A percentile compares a stretch with the other conserved stretches of the same genome.
These are phyloP conservation scores for Notospermus geniculatus DNA, from an alignment of 1,140 invertebrate species.

Conservation along the genomic window DNA sequence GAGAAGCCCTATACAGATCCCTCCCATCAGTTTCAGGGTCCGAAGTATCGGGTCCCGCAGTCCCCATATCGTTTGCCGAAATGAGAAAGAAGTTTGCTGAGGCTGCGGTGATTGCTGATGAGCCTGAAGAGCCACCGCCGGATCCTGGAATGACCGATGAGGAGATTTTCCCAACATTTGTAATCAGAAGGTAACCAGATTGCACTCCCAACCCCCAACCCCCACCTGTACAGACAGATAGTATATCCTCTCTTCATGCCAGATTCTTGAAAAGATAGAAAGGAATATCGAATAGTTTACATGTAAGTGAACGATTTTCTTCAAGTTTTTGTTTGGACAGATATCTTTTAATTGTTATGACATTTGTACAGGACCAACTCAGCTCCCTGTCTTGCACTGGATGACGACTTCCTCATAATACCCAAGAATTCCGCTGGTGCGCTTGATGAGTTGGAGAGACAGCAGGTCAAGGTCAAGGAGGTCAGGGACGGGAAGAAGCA, in stretches of 20 bases:
- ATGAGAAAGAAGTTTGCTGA: constrained; percentile 8
- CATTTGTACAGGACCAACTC: constrained; percentile 25
- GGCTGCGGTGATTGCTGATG: neutral
- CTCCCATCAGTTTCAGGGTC: too few species aligned
- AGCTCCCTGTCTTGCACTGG: constrained; percentile 24
- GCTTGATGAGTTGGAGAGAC: constrained; percentile 38
- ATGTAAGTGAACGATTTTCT: neutral
- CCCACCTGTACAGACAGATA: too few species aligned
- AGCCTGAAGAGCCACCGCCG: too few species aligned
- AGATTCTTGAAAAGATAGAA: too few species aligned
- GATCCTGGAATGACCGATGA: constrained; percentile 12
- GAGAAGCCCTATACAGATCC: too few species aligned
- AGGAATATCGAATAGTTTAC: too few species aligned
- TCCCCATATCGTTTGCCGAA: neutral
- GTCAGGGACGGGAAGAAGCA: constrained; percentile 18
- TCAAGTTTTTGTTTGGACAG: too few species aligned
- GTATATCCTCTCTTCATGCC: too few species aligned
- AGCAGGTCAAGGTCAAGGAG: constrained; percentile 33
- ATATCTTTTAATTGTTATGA: neutral
- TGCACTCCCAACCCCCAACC: neutral
- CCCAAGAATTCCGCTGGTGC: constrained; percentile 42
- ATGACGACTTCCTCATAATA: constrained; percentile 42
- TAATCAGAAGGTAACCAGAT: constrained; percentile 19
- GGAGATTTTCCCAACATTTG: constrained; percentile 30
- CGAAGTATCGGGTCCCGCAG: neutral